These are phyloP conservation scores for Ptilorrhoa leucosticta DNA, from an alignment of 2,113 vertebrate genomes.

Conservation along the genomic window DNA sequence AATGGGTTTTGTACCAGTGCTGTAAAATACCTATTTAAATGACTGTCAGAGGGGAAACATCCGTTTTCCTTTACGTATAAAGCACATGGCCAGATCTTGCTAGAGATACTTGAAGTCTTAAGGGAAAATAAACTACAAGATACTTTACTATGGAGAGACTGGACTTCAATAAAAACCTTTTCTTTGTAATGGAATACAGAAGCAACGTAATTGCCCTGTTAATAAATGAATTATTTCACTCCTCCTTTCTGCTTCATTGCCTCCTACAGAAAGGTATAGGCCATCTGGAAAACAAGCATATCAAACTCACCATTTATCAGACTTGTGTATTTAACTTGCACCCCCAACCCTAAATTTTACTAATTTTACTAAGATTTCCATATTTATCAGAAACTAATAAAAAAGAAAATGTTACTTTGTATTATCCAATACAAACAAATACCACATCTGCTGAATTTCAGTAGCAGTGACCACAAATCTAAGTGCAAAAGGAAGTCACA, in stretches of 20 bases:
- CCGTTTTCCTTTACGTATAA: neutral
- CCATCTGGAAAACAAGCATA: neutral
- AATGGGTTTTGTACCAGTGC: neutral
- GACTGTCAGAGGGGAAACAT: neutral
- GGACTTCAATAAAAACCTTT: neutral
- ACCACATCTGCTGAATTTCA: neutral
- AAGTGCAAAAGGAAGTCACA: neutral
- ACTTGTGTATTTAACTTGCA: neutral
- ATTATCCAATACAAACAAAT: neutral
- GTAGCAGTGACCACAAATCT: neutral
- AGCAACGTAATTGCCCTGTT: neutral
- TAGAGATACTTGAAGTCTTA: neutral
- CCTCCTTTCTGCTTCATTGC: neutral
- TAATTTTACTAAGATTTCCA: neutral
- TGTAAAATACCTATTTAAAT: neutral
- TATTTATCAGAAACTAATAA: neutral
- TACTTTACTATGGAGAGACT: neutral
- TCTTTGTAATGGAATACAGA: neutral
- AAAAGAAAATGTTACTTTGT: neutral
- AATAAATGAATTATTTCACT: neutral
- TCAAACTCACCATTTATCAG: neutral
- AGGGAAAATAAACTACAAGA: neutral
- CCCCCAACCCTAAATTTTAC: neutral
- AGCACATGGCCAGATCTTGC: neutral
- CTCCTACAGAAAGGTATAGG: neutral